Base-by-base conservation (phyloP, 2,113 vertebrate species). In the Hippoglossus stenolepis region DNA sequence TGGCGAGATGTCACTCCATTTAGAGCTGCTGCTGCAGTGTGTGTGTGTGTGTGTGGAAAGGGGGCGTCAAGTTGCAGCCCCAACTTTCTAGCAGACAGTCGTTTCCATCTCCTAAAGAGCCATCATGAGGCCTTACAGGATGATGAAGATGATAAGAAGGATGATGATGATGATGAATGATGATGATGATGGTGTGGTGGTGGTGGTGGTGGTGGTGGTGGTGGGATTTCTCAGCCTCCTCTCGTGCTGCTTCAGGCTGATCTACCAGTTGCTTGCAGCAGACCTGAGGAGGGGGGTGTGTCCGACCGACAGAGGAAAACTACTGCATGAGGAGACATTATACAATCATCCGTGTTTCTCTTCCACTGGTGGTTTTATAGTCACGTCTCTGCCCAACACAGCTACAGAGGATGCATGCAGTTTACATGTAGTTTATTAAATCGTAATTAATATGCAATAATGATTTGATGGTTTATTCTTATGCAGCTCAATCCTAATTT, bases 31-130 rank as follows among this genome's bases (percentile, higher is more conserved):
- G 79, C 83, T 80, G 79, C 81, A 14, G 38, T 65, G 57, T 23
- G 70, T 74, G 76, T 51, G 69, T 38, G 28, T 56, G 14, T 45
- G 56, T 47, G 68, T 61, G 70, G 26, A 51, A 45, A 31, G 64
- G 45, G 56, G 70, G 93, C 80, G 89, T 94, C 91, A 88, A 35
- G 87, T 94, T 94, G 88, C 93, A 90, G 17, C 66, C 31, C 24
- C 63, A 28, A 24, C 71, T 85, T 69, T 43, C 67, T 24, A 38
- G 60, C 49, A 63, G 6, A 61, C 38, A 38, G 68, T 24, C 38
- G 5, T 31, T 31, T 31, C 31, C 31, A 64, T 45, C 20, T 23
- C 10, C 49, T 12, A 5, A 49, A 18, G 47, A 18, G 47, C 47
- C 47, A 49, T 17, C 47, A 17, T 18, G 2, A 6, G 47, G 13